These are phyloP conservation scores for Gavialis gangeticus DNA, from an alignment of 2,113 vertebrate species.

Conservation along the genomic window DNA sequence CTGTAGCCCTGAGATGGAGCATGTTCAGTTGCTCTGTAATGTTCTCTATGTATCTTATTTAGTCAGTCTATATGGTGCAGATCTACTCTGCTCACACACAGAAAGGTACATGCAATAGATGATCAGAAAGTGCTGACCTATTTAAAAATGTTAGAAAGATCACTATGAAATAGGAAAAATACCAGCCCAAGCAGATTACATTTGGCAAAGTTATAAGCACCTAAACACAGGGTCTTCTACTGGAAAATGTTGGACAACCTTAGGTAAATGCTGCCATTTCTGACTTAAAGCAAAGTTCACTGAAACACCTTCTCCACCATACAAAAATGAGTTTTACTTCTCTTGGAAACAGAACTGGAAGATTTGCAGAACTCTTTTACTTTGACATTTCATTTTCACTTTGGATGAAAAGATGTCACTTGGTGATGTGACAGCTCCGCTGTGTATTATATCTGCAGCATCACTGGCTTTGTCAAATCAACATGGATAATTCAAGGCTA, in stretches of 20 bases:
- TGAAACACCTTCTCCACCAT: neutral
- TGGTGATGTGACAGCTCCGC: conserved; percentile 53
- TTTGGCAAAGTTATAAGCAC: conserved; percentile 2
- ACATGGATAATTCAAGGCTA: conserved; percentile 66
- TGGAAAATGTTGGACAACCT: neutral
- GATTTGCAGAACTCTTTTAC: conserved; percentile 35
- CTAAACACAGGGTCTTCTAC: neutral
- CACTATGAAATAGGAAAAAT: neutral
- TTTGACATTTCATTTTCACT: conserved; percentile 72
- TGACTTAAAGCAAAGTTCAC: conserved; percentile 52
- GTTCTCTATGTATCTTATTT: too few relatives aligned
- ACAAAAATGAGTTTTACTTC: conserved; percentile 40
- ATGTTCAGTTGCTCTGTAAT: neutral
- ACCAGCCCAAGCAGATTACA: neutral
- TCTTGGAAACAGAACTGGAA: conserved; percentile 45
- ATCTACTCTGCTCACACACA: too few relatives aligned
- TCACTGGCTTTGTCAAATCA: conserved; percentile 55
- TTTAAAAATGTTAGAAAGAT: neutral
- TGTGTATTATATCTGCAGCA: conserved; percentile 50
- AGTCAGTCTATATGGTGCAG: too few relatives aligned
- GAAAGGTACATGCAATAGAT: too few relatives aligned
- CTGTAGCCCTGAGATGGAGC: neutral
- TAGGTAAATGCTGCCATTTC: neutral
- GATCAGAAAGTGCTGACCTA: neutral
- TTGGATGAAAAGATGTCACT: conserved; percentile 66